These are phyloP conservation scores for Drosophila subobscura DNA, from an alignment of 1,140 invertebrate species.

Conservation along the genomic window DNA sequence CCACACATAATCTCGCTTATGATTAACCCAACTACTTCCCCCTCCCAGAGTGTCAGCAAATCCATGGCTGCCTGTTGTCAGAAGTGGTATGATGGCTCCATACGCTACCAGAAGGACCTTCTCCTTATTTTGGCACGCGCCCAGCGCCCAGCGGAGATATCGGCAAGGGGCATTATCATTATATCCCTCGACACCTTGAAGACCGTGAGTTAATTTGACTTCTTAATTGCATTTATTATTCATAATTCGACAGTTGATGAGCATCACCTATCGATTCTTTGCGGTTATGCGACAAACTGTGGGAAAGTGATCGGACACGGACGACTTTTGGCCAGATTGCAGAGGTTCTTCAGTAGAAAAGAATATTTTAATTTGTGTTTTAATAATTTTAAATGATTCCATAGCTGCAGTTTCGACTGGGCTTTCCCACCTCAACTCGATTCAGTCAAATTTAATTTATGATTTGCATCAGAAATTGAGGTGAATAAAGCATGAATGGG, in stretches of 20 bases:
- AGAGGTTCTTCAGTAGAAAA: too few relatives aligned
- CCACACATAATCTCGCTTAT: not conserved
- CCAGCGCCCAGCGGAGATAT: constrained; percentile 38
- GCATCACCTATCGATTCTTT: constrained; percentile 50
- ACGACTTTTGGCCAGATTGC: too few relatives aligned
- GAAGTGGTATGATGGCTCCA: constrained; percentile 47
- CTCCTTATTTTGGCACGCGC: constrained; percentile 44
- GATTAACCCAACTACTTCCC: not conserved
- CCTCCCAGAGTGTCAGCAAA: constrained; percentile 41
- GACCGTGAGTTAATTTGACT: constrained; percentile 21
- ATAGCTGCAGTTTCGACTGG: too few relatives aligned
- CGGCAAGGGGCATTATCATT: constrained; percentile 41
- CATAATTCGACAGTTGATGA: constrained; percentile 37
- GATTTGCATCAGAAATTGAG: constrained; percentile 34
- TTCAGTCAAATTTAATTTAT: constrained; percentile 36
- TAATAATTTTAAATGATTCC: too few relatives aligned
- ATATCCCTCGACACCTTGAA: constrained; percentile 57
- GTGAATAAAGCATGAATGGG: constrained; percentile 45
- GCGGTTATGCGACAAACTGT: constrained; percentile 37
- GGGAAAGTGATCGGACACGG: not conserved
- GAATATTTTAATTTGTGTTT: too few relatives aligned
- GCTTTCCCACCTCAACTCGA: not conserved
- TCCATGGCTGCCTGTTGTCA: constrained; percentile 45
- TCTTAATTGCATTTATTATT: too few relatives aligned
- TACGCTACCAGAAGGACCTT: constrained; percentile 42